These are phyloP conservation scores for Danio albolineatus DNA, from an alignment of 2,797 vertebrate genomes.

Conservation along the genomic window DNA sequence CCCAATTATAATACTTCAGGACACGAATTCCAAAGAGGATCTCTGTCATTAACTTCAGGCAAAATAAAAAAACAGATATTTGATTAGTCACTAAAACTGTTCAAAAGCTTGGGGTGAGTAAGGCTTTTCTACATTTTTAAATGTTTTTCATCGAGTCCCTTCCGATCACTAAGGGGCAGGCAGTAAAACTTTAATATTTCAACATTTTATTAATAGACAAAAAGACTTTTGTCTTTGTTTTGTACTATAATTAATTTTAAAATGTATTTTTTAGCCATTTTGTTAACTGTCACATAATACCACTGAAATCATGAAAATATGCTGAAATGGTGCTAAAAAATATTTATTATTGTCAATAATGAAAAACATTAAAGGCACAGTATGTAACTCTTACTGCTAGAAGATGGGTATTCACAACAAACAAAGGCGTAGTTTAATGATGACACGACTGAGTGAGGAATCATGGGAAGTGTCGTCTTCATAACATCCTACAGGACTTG, in stretches of 20 bases:
- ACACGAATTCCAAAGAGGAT: constrained; percentile 91
- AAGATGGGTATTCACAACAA: too few relatives aligned
- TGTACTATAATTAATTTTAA: background rate
- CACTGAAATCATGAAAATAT: background rate
- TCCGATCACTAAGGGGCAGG: too few relatives aligned
- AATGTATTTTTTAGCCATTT: too few relatives aligned
- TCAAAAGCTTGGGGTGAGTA: too few relatives aligned
- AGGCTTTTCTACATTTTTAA: background rate
- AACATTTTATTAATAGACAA: too few relatives aligned
- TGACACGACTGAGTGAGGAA: too few relatives aligned
- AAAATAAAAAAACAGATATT: background rate
- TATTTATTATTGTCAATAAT: background rate
- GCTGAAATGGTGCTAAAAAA: background rate
- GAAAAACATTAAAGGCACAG: background rate
- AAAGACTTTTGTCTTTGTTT: background rate
- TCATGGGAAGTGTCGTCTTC: too few relatives aligned
- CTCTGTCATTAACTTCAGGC: constrained; percentile 89
- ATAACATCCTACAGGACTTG: too few relatives aligned
- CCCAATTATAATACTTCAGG: constrained; percentile 96
- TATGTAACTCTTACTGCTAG: too few relatives aligned
- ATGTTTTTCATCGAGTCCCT: too few relatives aligned
- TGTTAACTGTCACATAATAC: background rate
- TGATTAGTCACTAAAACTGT: background rate
- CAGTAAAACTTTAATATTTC: too few relatives aligned
- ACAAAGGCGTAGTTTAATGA: too few relatives aligned